Percentiles rank a stretch among this genome's conserved stretches.
These are phyloP conservation scores for Parelbella ahira DNA, from an alignment of 2,888 invertebrate species.

Conservation along the genomic window DNA sequence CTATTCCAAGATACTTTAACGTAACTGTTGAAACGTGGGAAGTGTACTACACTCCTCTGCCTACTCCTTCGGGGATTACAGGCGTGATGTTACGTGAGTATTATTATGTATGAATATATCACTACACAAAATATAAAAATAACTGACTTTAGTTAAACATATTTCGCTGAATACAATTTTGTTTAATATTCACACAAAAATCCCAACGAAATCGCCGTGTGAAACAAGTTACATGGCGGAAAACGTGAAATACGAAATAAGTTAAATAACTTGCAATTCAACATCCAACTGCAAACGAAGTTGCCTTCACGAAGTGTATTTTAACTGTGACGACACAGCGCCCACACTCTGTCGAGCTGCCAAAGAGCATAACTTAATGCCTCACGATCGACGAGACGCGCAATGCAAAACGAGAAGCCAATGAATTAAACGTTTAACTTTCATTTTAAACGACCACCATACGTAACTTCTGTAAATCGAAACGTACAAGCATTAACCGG, in stretches of 20 bases:
- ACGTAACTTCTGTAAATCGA: constrained; percentile 21
- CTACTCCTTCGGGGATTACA: too few relatives aligned
- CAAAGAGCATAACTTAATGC: constrained; percentile 24
- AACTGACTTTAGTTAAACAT: not conserved
- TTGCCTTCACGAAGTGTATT: constrained; percentile 20
- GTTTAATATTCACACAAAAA: constrained; percentile 16
- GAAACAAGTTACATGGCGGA: constrained; percentile 21
- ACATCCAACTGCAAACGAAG: constrained; percentile 17
- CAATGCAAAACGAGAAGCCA: constrained; percentile 9
- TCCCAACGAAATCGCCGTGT: constrained; percentile 7
- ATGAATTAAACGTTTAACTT: constrained; percentile 20
- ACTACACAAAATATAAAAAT: not conserved
- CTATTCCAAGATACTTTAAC: too few relatives aligned
- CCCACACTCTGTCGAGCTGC: constrained; percentile 23
- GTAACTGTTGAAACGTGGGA: too few relatives aligned
- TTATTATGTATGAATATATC: too few relatives aligned
- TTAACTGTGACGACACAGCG: constrained; percentile 24
- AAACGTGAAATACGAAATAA: constrained; percentile 22
- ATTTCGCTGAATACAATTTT: not conserved
- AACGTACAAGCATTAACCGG: constrained; percentile 13
- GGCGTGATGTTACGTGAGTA: too few relatives aligned
- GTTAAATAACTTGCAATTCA: constrained; percentile 24
- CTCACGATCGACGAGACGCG: constrained; percentile 2
- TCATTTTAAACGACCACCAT: constrained; percentile 17
- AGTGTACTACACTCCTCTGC: too few relatives aligned